Conservation (phyloP, 1,140 invertebrate genomes). For the Trichogramma pretiosum region DNA sequence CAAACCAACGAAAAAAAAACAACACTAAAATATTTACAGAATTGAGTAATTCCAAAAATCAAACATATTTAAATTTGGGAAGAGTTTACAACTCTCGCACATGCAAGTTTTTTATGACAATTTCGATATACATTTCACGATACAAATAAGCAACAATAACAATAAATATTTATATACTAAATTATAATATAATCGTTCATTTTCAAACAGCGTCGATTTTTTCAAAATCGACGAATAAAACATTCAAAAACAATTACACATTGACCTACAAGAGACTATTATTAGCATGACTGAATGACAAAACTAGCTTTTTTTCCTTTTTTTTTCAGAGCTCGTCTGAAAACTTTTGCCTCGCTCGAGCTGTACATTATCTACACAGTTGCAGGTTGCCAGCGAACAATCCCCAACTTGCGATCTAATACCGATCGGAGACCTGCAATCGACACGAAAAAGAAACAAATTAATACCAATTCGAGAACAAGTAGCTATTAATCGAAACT, state of each 20-base stretch:
- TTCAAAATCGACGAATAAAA: constrained; percentile 4
- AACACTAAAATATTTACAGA: constrained; percentile 16
- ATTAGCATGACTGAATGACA: constrained; percentile 17
- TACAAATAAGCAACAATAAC: too few species aligned
- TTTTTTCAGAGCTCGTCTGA: not conserved
- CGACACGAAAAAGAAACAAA: constrained; percentile 6
- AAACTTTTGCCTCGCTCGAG: constrained; percentile 5
- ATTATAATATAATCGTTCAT: constrained; percentile 6
- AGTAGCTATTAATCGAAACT: constrained; percentile 21
- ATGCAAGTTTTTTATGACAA: too few species aligned
- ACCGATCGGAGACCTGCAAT: constrained; percentile 25
- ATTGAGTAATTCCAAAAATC: constrained; percentile 13
- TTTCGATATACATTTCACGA: too few species aligned
- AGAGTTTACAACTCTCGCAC: too few species aligned
- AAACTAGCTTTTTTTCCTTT: constrained; percentile 10
- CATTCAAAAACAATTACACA: constrained; percentile 3
- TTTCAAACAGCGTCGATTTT: constrained; percentile 6
- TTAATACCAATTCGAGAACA: not conserved
- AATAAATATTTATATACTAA: constrained; percentile 10
- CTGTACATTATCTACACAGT: constrained; percentile 1
- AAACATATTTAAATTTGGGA: too few species aligned
- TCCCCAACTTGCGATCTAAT: too few species aligned
- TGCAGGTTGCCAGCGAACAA: too few species aligned
- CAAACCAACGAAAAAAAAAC: too few species aligned
- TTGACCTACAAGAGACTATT: constrained; percentile 2